These are phyloP conservation scores for Neomicropteryx cornuta DNA, from an alignment of 1,140 invertebrate species.

Conservation along the genomic window DNA sequence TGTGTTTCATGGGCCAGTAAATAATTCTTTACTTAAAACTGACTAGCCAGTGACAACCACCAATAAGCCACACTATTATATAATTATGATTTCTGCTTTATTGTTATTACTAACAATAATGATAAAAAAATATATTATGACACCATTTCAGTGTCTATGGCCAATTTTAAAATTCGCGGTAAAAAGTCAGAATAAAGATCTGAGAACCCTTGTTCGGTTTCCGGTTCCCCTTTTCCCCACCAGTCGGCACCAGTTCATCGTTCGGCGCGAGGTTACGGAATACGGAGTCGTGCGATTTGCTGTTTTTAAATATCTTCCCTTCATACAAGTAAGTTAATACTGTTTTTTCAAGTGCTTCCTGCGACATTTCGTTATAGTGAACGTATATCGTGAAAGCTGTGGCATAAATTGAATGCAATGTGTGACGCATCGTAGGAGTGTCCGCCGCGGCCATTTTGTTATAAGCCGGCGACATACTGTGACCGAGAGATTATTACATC, in stretches of 20 bases:
- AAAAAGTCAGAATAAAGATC: too few relatives aligned
- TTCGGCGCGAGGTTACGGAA: slow-evolving; percentile 40
- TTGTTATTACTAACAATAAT: too few relatives aligned
- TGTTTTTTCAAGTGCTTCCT: slow-evolving; percentile 6
- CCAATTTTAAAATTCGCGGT: too few relatives aligned
- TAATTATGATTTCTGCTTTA: too few relatives aligned
- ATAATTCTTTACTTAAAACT: too few relatives aligned
- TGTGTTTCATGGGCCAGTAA: too few relatives aligned
- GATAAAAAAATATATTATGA: too few relatives aligned
- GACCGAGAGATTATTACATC: slow-evolving; percentile 21
- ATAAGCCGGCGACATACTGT: slow-evolving; percentile 38
- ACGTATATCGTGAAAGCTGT: neutral
- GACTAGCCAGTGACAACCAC: too few relatives aligned
- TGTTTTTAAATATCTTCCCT: slow-evolving; percentile 40
- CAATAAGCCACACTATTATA: too few relatives aligned
- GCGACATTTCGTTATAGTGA: neutral
- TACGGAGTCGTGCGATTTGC: slow-evolving; percentile 38
- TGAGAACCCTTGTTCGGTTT: slow-evolving; percentile 40
- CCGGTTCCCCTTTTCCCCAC: slow-evolving; percentile 40
- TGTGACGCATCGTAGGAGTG: slow-evolving; percentile 44
- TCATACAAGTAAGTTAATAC: slow-evolving; percentile 40
- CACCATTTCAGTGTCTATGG: too few relatives aligned
- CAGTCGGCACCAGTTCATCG: slow-evolving; percentile 37
- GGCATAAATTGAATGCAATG: slow-evolving; percentile 12
- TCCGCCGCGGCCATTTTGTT: slow-evolving; percentile 40